Conservation (phyloP, 2,888 invertebrate species). For the Drosophila algonquin region DNA sequence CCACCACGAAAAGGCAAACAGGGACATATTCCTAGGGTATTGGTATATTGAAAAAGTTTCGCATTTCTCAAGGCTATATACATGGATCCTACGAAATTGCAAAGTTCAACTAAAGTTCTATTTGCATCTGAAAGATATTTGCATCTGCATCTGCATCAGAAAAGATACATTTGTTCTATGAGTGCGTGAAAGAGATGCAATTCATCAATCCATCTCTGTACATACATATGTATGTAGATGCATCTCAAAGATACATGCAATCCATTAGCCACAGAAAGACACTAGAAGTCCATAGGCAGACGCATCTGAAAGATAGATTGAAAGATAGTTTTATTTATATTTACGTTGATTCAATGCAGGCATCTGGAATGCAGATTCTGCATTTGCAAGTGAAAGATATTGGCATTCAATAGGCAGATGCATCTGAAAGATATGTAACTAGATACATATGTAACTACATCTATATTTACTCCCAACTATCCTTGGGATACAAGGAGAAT, state of each 20-base stretch:
- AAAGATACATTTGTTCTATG: not conserved
- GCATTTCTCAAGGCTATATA: not conserved
- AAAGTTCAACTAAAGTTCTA: not conserved
- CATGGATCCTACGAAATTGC: not conserved
- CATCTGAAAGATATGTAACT: too few species aligned
- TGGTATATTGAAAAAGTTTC: slow-evolving; percentile 18
- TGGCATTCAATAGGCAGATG: too few species aligned
- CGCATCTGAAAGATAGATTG: not conserved
- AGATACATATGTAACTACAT: too few species aligned
- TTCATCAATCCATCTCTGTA: too few species aligned
- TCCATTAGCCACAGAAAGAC: not conserved
- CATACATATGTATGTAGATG: too few species aligned
- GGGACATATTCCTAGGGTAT: not conserved
- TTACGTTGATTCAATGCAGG: not conserved
- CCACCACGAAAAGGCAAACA: not conserved
- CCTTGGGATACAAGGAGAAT: too few species aligned
- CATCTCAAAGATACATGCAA: too few species aligned
- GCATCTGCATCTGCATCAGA: not conserved
- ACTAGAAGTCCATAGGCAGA: not conserved
- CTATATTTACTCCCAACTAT: too few species aligned
- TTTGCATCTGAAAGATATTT: not conserved
- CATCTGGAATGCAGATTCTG: too few species aligned
- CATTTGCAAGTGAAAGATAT: too few species aligned
- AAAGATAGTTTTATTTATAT: not conserved
- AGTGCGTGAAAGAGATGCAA: too few species aligned